Evolutionary conservation across 2,888 invertebrate species (phyloP), one percentile per base, ranked within the genome.

Genomic region (Trissoscelio sp.): DNA sequence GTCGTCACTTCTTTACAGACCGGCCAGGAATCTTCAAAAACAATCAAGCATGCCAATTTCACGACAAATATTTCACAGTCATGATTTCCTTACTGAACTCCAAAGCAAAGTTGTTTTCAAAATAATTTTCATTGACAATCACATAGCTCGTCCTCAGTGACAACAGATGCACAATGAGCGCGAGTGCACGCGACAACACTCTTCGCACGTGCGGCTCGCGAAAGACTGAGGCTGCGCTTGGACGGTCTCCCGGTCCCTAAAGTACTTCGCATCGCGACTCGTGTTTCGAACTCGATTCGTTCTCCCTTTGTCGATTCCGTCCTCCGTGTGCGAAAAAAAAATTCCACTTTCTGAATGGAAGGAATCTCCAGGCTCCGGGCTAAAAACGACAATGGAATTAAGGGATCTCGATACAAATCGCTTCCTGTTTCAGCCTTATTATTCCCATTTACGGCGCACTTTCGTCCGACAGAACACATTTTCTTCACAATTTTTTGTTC

Each of bases 181-280:
- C 44, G 28, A 24, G 39, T 31, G 58, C 53, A 44, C 31, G 42
- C 18, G 48, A 34, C 6, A 70, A 69, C 69, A 70, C 77, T 58
- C 39, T 60, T 53, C 77, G 62, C 77, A 70, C 70, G 69, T 69
- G 69, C 31, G 77, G 77, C 37, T 70, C 70, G 77, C 77, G 70
- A 78, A 78, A 70, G 69, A 78, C 77, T 78, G 77, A 78, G 46
- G 69, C 69, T 62, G 77, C 62, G 69, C 62, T 62, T 28, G 51
- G 20, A 58, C 58, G 67, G 39, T 12, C 53, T 48, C 39, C 12
- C 18, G 44, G 22, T 62, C 62, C 58, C 69, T 46, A 55, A 78
- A 60, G 67, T 51, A 64, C 55, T 48, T 66, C 42, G 34, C 66
- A 53, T 57, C 51, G 62, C 64, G 57, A 64, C 39, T 70, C 55